A percentile compares a stretch with the other conserved stretches of the same genome.
phyloP scores from a whole-genome alignment of 2,888 invertebrate genomes.

The Coenonympha glycerion region DNA sequence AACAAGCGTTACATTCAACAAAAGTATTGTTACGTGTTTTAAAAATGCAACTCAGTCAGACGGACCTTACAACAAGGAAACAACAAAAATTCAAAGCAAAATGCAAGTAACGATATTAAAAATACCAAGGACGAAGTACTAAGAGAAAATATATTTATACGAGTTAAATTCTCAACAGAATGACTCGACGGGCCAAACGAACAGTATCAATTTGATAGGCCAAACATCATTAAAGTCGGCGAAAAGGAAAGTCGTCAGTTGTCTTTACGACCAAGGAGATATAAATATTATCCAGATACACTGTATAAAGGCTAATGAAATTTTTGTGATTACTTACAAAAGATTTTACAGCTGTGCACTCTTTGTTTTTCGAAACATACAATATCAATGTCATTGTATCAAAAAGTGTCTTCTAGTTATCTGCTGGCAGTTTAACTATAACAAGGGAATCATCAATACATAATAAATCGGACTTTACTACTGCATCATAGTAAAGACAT shows the following conservation, averaged over 20 bases:
- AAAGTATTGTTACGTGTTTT: neutral
- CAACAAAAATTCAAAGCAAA: neutral
- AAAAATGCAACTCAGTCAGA: neutral
- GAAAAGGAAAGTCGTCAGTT: constrained; percentile 12
- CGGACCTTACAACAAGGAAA: neutral
- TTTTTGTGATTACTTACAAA: neutral
- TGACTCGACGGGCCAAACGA: constrained; percentile 16
- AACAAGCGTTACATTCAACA: neutral
- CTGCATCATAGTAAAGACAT: neutral
- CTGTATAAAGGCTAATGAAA: constrained; percentile 1
- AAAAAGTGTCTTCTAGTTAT: too few species aligned
- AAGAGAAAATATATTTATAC: constrained; percentile 7
- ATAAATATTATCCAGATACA: constrained; percentile 15
- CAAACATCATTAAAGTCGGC: constrained; percentile 20
- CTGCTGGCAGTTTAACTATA: too few species aligned
- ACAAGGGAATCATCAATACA: too few species aligned
- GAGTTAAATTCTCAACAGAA: constrained; percentile 13
- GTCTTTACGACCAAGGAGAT: constrained; percentile 10
- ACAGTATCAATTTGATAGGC: constrained; percentile 21
- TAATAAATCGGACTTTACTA: too few species aligned
- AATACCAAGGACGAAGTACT: constrained; percentile 4
- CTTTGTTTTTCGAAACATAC: too few species aligned
- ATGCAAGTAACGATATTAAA: neutral
- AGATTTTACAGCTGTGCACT: neutral
- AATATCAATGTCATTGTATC: too few species aligned